A percentile compares a stretch with the other conserved stretches of the same genome.
Evolutionary conservation across 2,888 invertebrate genomes (phyloP).

Genomic region (Eupeodes luniger): DNA sequence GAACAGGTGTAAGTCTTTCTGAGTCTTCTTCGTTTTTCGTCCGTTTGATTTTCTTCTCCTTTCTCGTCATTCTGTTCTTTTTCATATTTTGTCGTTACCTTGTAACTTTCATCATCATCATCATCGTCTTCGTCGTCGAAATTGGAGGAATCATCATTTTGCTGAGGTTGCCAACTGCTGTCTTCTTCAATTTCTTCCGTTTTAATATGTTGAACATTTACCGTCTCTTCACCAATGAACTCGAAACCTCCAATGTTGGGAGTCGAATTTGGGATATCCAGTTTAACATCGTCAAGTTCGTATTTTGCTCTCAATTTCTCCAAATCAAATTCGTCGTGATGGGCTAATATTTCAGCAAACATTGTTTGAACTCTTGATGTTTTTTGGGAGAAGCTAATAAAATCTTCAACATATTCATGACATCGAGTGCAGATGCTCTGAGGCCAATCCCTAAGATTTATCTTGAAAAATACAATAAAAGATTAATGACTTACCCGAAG

Average conservation of each 20-base stretch:
- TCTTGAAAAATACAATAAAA: slow-evolving; percentile 72
- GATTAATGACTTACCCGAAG: background rate
- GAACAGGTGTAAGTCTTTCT: slow-evolving; percentile 32
- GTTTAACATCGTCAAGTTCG: slow-evolving; percentile 78
- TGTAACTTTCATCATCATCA: background rate
- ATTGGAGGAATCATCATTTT: too few relatives aligned
- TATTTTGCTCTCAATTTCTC: slow-evolving; percentile 78
- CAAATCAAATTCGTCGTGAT: slow-evolving; percentile 75
- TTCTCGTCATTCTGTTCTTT: slow-evolving; percentile 13
- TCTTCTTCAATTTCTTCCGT: too few relatives aligned
- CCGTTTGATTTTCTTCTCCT: background rate
- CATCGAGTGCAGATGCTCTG: background rate
- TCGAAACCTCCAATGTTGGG: background rate
- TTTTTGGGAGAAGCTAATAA: background rate
- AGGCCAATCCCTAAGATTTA: slow-evolving; percentile 13
- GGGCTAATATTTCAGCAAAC: slow-evolving; percentile 78
- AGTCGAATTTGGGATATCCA: slow-evolving; percentile 49
- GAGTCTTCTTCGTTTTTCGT: slow-evolving; percentile 77
- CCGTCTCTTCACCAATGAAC: too few relatives aligned
- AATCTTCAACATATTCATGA: background rate
- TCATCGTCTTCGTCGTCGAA: too few relatives aligned
- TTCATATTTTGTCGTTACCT: slow-evolving; percentile 9
- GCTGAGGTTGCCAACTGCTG: too few relatives aligned
- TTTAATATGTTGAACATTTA: too few relatives aligned
- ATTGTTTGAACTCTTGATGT: slow-evolving; percentile 80